These are phyloP conservation scores for Ips typographus DNA, from an alignment of 1,140 invertebrate species.

Conservation along the genomic window DNA sequence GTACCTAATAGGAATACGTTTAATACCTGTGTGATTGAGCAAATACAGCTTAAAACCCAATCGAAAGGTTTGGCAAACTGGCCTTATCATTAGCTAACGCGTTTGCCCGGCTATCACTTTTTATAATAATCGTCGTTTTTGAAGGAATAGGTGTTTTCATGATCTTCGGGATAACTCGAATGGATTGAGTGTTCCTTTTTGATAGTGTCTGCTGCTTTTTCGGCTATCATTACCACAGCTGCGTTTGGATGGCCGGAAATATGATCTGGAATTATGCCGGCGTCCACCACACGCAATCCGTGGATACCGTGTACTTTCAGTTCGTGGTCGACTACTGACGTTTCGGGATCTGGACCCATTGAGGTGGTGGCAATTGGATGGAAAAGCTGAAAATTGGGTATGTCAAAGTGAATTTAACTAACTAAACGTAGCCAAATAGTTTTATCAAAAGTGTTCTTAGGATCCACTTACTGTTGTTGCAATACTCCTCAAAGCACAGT, in stretches of 20 bases:
- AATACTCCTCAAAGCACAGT: slow-evolving; percentile 34
- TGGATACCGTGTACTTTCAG: slow-evolving; percentile 53
- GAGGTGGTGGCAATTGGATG: slow-evolving; percentile 62
- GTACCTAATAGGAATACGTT: too few relatives aligned
- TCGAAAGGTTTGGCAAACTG: too few relatives aligned
- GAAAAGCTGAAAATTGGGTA: slow-evolving; percentile 11
- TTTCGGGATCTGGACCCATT: slow-evolving; percentile 59
- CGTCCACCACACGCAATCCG: slow-evolving; percentile 55
- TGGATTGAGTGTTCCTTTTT: slow-evolving; percentile 15
- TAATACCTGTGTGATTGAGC: too few relatives aligned
- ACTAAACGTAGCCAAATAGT: neutral
- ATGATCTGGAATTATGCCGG: slow-evolving; percentile 47
- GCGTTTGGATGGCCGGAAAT: slow-evolving; percentile 56
- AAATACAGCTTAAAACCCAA: too few relatives aligned
- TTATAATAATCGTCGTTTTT: neutral
- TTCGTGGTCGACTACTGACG: slow-evolving; percentile 54
- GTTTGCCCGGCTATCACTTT: neutral
- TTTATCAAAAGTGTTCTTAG: neutral
- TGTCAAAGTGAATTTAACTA: neutral
- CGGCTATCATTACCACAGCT: slow-evolving; percentile 59
- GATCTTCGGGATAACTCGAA: slow-evolving; percentile 1
- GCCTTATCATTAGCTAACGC: too few relatives aligned
- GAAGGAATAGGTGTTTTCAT: neutral
- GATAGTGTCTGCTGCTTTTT: slow-evolving; percentile 54
- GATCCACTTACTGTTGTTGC: slow-evolving; percentile 17